phyloP scores from a whole-genome alignment of 1,140 invertebrate genomes.

The Calephelis virginiensis region DNA sequence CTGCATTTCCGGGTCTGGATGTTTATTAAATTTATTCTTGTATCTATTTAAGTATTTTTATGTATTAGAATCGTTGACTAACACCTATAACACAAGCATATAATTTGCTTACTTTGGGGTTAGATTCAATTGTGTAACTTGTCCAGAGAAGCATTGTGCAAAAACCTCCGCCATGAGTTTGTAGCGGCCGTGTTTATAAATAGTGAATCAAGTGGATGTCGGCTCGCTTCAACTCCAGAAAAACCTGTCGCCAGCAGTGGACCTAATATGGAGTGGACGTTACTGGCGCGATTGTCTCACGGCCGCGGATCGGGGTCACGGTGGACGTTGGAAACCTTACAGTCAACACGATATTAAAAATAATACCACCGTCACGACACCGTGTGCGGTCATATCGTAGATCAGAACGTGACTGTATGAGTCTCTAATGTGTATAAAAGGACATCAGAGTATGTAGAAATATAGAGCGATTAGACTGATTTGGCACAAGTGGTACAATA shows the following conservation, averaged over 20 bases:
- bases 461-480: too few species aligned
- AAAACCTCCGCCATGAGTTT: too few species aligned
- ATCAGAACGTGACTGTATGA: background rate
- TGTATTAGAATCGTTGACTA: too few species aligned
- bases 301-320: slow-evolving; percentile 15
- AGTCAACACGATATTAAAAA: background rate
- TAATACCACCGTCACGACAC: slow-evolving; percentile 5
- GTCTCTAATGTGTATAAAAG: background rate
- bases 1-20: too few species aligned
- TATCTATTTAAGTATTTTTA: too few species aligned
- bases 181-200: background rate
- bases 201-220: slow-evolving; percentile 1
- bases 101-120: too few species aligned
- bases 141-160: too few species aligned
- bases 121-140: too few species aligned
- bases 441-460: background rate
- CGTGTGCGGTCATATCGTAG: background rate
- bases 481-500: too few species aligned
- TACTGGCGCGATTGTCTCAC: slow-evolving; percentile 6
- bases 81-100: too few species aligned
- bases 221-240: background rate
- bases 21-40: too few species aligned
- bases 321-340: background rate
- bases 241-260: background rate
- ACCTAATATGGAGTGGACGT: slow-evolving; percentile 10